Evolutionary conservation across 2,797 vertebrate species (phyloP).

Genomic region (Mus spretus): DNA sequence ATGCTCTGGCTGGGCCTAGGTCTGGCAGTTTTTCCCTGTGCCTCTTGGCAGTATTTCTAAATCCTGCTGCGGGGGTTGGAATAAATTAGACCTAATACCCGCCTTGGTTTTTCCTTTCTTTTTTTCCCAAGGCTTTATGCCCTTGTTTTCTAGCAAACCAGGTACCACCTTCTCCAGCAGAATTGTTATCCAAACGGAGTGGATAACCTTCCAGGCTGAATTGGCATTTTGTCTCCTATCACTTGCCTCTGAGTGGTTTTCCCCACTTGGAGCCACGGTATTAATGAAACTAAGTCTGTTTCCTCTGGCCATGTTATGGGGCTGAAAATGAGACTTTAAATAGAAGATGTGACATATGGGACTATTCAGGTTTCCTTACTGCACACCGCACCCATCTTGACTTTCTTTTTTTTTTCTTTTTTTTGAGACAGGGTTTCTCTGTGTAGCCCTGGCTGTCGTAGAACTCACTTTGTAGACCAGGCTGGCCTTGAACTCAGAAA

Average conservation of each 20-base stretch:
- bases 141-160: not conserved
- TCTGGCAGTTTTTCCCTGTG: not conserved
- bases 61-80: not conserved
- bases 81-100: not conserved
- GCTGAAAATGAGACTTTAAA: not conserved
- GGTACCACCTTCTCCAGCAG: not conserved
- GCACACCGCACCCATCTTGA: not conserved
- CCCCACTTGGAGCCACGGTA: not conserved
- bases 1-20: not conserved
- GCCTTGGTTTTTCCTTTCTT: not conserved
- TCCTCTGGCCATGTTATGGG: not conserved
- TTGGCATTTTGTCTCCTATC: not conserved
- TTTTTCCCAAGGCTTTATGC: not conserved
- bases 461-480: too few species aligned
- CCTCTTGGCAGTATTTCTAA: not conserved
- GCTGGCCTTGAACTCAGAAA: too few species aligned
- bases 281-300: constrained; percentile 38
- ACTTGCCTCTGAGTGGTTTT: not conserved
- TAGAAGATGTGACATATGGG: not conserved
- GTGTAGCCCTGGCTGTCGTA: too few species aligned
- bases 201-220: not conserved
- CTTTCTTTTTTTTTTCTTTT: not conserved
- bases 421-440: too few species aligned
- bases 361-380: not conserved
- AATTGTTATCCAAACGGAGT: not conserved